Evolutionary conservation across 2,888 invertebrate species (phyloP), one percentile per base, ranked within the genome.

Genomic region (Noctua comes): DNA sequence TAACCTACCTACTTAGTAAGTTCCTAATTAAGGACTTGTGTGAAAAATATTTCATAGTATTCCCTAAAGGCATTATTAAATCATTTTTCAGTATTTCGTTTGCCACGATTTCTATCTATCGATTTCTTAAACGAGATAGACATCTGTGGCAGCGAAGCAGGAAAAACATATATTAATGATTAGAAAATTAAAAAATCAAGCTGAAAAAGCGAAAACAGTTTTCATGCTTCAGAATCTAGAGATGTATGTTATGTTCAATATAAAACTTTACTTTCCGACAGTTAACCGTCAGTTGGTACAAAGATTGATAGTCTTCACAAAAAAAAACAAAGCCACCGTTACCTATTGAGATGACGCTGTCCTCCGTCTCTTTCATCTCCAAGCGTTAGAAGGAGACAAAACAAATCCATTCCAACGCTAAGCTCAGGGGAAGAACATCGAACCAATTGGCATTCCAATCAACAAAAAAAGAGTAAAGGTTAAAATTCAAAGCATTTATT

Each of bases 341-440:
- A 82, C 69, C 72, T 48, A 65, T 73, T 70, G n/a, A 36, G 66
- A 87, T 69, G 85, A 85, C 66, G 85, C 64, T 68, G 54, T 54
- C 27, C 24, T 68, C 43, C 68, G 31, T 87, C 82, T 78, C 85
- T 78, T 66, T 81, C 64, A 66, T 40, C 2, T 24, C n/a, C 18
- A 76, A 43, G 18, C 43, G 59, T 81, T 77, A 78, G 86, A 85
- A 27, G 48, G 76, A 84, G 79, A 82, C 64, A 71, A 46, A 71
- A 79, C 68, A 43, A 83, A 83, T 62, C 73, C 59, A 78, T 70
- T 81, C 71, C 43, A 79, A 76, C 1, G 77, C 75, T 18, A 59
- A 74, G 66, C 77, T 71, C 79, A 75, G 88, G 88, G 90, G 87
- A 90, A 88, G 83, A 89, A 89, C 90, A 88, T 85, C 79, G 72